Conservation (phyloP, 64 coral and sea anemone genomes). For the Astreopora myriophthalma region DNA sequence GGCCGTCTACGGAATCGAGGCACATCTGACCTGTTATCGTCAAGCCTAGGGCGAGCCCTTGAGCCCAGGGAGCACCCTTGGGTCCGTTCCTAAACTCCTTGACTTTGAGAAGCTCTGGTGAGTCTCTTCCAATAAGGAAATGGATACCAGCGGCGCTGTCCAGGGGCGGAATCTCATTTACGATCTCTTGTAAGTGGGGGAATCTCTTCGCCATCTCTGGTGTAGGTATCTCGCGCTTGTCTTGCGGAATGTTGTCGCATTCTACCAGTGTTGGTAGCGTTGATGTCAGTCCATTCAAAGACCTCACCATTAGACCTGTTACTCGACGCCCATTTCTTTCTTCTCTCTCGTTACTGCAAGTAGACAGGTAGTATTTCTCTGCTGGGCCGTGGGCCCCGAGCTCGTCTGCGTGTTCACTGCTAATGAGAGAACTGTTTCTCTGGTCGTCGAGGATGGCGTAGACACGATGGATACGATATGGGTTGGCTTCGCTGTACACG, state of each 20-base stretch:
- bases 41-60: background rate
- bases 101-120: constrained; percentile 13
- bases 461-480: no score
- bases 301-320: no score
- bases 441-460: no score
- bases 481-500: no score
- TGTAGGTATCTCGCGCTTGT: constrained; percentile 21
- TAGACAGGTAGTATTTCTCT: no score
- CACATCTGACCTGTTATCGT: constrained; percentile 27
- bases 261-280: background rate
- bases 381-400: no score
- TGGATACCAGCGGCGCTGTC: background rate
- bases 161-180: background rate
- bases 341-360: no score
- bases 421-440: no score
- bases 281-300: background rate
- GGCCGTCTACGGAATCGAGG: background rate
- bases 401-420: no score
- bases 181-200: background rate
- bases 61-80: background rate
- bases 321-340: no score
- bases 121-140: background rate
- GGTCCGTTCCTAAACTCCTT: constrained; percentile 24
- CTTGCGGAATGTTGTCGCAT: background rate
- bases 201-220: constrained; percentile 31